Evolutionary conservation across 2,113 vertebrate species (phyloP), one percentile per base, ranked within the genome.

Genomic region (Aplodontia rufa): DNA sequence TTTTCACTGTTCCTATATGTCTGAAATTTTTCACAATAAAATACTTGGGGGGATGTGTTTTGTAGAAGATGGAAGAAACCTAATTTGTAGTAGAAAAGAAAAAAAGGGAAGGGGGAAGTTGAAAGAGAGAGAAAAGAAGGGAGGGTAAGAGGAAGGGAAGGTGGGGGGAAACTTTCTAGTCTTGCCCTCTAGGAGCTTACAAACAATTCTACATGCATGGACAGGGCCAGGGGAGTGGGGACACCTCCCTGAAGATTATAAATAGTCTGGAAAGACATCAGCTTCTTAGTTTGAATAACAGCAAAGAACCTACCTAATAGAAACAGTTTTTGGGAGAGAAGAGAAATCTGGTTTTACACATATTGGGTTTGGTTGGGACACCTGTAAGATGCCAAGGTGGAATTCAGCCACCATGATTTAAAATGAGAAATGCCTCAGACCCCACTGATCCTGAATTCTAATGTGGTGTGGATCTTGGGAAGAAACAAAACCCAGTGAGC

Each of bases 231-330:
- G 30, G 14, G 20, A 64, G 26, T n/a, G n/a, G 17, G 5, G 22
- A 45, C 2, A 37, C 22, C 64, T 79, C 72, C 51, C 13, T 64
- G 45, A 74, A 22, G n/a, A 76, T 12, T n/a, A n/a, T n/a, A 51
- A 68, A 51, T 26, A 69, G 40, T 64, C 45, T 16, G 75, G 82
- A 91, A 78, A 35, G 62, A 75, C 28, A 82, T 24, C 47, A 58
- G 90, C 26, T 40, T 81, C 75, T 92, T 32, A 92, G 80, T 35
- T n/a, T 62, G 69, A 90, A 13, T 92, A 42, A 86, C 47, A 87
- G 42, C 51, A 62, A 90, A 84, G 58, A 95, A 64, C 35, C 75
- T 28, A n/a, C n/a, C n/a, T n/a, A n/a, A n/a, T n/a, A 47, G 51
- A 71, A 79, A 66, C 8, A 12, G n/a, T 49, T 66, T 22, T 78